A percentile compares a stretch with the other conserved stretches of the same genome.
phyloP scores from a whole-genome alignment of 2,113 vertebrate genomes.

The Hucho hucho region DNA sequence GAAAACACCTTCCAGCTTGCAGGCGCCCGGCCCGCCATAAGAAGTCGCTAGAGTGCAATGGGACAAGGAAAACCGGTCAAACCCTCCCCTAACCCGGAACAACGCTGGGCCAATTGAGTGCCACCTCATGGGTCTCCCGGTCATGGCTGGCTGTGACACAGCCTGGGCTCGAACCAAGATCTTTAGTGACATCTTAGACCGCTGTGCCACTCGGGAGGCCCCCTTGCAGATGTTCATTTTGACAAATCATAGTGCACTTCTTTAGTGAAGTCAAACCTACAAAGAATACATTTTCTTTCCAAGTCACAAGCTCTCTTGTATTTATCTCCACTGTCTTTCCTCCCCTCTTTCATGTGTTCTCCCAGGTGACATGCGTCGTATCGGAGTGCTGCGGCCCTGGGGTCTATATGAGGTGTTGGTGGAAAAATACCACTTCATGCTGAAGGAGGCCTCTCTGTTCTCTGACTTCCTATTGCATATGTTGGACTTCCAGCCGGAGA shows the following conservation, averaged over 20 bases:
- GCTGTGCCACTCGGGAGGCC: too few relatives aligned
- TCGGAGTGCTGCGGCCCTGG: constrained; percentile 71
- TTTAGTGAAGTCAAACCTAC: not conserved
- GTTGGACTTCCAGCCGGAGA: constrained; percentile 75
- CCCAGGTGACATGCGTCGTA: constrained; percentile 74
- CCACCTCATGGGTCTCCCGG: too few relatives aligned
- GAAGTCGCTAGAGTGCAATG: too few relatives aligned
- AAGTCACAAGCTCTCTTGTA: not conserved
- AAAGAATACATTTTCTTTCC: not conserved
- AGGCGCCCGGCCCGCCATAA: too few relatives aligned
- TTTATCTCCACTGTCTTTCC: not conserved
- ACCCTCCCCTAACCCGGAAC: too few relatives aligned
- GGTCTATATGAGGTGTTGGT: constrained; percentile 73
- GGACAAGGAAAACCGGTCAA: too few relatives aligned
- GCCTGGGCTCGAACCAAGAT: too few relatives aligned
- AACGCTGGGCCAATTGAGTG: too few relatives aligned
- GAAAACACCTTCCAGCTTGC: too few relatives aligned
- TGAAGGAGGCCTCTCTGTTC: constrained; percentile 66
- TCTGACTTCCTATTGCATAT: constrained; percentile 76
- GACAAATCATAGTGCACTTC: too few relatives aligned
- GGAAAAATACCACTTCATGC: constrained; percentile 75
- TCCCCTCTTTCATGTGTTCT: not conserved
- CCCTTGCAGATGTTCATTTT: not conserved
- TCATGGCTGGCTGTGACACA: too few relatives aligned
- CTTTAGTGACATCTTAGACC: too few relatives aligned